A percentile compares a stretch with the other conserved stretches of the same genome.
These are phyloP conservation scores for Odontomyia ornata DNA, from an alignment of 2,888 invertebrate genomes.

Conservation along the genomic window DNA sequence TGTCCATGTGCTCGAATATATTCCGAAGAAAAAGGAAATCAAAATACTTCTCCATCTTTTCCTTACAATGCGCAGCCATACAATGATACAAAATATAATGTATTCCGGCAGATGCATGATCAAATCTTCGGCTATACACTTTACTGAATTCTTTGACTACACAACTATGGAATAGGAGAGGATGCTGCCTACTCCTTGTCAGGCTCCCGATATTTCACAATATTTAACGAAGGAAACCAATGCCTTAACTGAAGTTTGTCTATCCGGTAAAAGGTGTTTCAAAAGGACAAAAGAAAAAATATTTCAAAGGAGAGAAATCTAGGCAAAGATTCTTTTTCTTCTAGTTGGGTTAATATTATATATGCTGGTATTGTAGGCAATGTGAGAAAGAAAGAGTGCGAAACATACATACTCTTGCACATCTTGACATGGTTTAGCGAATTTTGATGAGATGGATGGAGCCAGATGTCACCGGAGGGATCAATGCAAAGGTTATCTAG, in stretches of 20 bases:
- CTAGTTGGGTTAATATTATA: neutral
- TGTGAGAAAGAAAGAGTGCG: neutral
- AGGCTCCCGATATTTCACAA: neutral
- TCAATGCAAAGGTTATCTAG: slow-evolving; percentile 4
- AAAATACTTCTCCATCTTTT: neutral
- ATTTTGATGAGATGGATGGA: neutral
- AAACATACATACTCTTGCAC: neutral
- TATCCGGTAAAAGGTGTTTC: neutral
- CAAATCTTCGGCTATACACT: neutral
- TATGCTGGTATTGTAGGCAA: neutral
- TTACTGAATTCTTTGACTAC: neutral
- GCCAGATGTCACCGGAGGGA: slow-evolving; percentile 11
- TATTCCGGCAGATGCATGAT: slow-evolving; percentile 14
- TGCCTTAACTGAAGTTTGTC: neutral
- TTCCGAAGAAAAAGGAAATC: slow-evolving; percentile 11
- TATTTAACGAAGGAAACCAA: neutral
- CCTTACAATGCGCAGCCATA: neutral
- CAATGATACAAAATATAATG: slow-evolving; percentile 7
- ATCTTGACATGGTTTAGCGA: slow-evolving; percentile 2
- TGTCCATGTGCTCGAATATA: neutral
- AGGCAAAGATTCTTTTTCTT: slow-evolving; percentile 2
- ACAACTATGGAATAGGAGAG: neutral
- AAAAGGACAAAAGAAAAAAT: slow-evolving; percentile 13
- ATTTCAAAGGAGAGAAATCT: neutral
- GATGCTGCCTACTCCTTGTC: neutral